Evolutionary conservation across 2,113 vertebrate genomes (phyloP).

Genomic region (Centrocercus urophasianus): DNA sequence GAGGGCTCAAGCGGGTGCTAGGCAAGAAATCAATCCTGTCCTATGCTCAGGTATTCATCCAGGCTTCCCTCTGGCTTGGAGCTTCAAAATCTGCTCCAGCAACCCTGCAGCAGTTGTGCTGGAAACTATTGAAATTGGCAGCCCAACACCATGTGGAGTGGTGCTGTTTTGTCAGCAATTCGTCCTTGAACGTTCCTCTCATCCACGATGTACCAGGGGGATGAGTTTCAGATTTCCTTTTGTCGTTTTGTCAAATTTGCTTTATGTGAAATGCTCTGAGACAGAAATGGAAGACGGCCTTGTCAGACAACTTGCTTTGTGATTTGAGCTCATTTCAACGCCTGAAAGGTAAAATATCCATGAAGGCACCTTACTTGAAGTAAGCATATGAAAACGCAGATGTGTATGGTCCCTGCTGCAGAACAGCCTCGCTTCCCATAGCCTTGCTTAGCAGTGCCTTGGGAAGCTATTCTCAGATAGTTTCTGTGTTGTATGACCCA

Average conservation of each 20-base stretch:
- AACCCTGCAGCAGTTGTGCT: neutral
- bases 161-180: neutral
- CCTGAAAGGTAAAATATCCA: neutral
- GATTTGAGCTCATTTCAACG: neutral
- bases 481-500: neutral
- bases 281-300: neutral
- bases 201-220: neutral
- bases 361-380: neutral
- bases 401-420: fast-evolving
- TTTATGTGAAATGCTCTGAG: neutral
- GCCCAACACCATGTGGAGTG: neutral
- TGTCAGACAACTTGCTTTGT: neutral
- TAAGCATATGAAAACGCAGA: neutral
- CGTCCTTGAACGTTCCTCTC: neutral
- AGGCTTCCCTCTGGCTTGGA: neutral
- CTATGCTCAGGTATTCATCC: neutral
- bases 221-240: neutral
- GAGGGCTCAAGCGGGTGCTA: neutral
- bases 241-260: conserved; percentile 3
- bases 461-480: neutral
- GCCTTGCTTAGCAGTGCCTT: neutral
- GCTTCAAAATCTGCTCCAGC: neutral
- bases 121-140: neutral
- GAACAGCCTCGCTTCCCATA: fast-evolving
- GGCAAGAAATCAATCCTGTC: neutral